These are phyloP conservation scores for Colostygia pectinataria DNA, from an alignment of 2,888 invertebrate genomes.

Conservation along the genomic window DNA sequence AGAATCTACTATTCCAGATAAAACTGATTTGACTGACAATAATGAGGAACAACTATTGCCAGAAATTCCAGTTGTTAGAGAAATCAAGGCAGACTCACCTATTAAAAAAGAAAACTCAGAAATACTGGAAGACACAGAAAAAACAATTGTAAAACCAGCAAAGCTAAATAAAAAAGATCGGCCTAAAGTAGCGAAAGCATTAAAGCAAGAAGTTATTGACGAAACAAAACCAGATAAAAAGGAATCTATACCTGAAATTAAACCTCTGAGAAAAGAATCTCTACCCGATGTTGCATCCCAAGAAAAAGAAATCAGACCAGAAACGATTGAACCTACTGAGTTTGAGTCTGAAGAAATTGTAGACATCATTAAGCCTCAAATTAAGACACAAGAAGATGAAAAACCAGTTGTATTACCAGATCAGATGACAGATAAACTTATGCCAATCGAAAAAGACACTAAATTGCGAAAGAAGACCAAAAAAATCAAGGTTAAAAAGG, in stretches of 20 bases:
- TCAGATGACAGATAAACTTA: background rate
- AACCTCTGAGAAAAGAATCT: background rate
- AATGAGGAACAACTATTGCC: background rate
- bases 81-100: conserved; percentile 33
- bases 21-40: background rate
- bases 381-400: background rate
- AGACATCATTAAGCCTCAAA: background rate
- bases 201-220: background rate
- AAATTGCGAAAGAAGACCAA: conserved; percentile 16
- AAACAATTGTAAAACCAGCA: conserved; percentile 11
- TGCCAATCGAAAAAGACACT: conserved; percentile 2
- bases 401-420: background rate
- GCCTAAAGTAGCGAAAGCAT: background rate
- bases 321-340: background rate
- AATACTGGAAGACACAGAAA: background rate
- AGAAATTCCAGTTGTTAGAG: background rate
- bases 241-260: background rate
- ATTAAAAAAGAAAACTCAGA: background rate
- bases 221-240: background rate
- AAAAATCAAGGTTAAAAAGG: conserved; percentile 10
- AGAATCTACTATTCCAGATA: background rate
- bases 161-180: conserved; percentile 16
- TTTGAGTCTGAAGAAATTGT: background rate
- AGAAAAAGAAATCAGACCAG: background rate
- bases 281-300: background rate